phyloP scores from a whole-genome alignment of 2,797 vertebrate genomes.

The Mallotus villosus region DNA sequence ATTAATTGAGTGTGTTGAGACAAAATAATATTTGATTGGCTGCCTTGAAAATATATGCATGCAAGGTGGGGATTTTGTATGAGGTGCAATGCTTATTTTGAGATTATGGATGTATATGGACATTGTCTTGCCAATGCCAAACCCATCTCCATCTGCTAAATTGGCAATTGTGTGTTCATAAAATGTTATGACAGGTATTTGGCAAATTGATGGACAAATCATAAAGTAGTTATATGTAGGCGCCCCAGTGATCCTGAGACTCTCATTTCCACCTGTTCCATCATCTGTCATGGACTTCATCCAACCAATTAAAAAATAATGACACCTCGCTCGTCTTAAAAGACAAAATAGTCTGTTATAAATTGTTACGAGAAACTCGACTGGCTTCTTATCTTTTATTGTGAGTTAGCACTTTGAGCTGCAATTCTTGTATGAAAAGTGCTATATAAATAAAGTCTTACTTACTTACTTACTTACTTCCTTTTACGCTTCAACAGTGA shows the following conservation, averaged over 20 bases:
- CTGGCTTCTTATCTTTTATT: too few species aligned
- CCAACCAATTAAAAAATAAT: too few species aligned
- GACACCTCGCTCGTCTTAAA: too few species aligned
- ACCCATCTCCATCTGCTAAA: not conserved
- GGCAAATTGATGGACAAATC: not conserved
- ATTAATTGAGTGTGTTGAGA: not conserved
- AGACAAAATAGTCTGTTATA: too few species aligned
- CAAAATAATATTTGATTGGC: not conserved
- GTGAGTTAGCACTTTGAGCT: too few species aligned
- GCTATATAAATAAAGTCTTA: too few species aligned
- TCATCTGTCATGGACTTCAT: not conserved
- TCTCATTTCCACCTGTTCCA: not conserved
- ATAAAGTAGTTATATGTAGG: not conserved
- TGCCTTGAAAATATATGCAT: not conserved
- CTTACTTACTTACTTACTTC: too few species aligned
- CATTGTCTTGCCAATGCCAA: not conserved
- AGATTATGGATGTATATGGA: not conserved
- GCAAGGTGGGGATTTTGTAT: too few species aligned
- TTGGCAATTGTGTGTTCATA: not conserved
- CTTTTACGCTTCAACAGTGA: too few species aligned
- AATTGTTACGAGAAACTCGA: too few species aligned
- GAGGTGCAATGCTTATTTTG: too few species aligned
- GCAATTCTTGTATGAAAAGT: too few species aligned
- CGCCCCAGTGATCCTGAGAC: not conserved
- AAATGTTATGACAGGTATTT: not conserved